phyloP scores from a whole-genome alignment of 2,113 vertebrate species.

The Myiagra hebetior region DNA sequence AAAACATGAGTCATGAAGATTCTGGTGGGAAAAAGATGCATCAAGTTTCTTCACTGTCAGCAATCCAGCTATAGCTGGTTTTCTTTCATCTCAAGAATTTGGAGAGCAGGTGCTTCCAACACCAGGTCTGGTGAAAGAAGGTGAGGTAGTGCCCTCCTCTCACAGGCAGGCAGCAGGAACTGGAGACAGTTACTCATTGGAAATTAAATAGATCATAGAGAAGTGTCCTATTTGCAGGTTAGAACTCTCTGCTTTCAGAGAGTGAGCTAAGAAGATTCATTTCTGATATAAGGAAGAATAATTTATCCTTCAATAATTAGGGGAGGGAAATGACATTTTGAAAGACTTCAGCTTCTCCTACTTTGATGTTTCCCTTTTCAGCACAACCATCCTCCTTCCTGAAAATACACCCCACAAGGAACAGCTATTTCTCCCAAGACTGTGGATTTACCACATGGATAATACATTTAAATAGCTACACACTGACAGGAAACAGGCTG shows the following conservation, averaged over 20 bases:
- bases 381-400: neutral
- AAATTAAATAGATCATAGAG: neutral
- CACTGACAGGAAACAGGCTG: neutral
- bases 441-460: neutral
- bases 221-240: neutral
- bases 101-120: slow-evolving; percentile 14
- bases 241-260: neutral
- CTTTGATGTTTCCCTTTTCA: neutral
- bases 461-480: neutral
- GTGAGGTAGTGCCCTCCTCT: neutral
- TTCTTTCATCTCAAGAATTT: neutral
- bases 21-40: slow-evolving; percentile 27
- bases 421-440: neutral
- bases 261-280: neutral
- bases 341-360: neutral
- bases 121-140: neutral
- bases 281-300: neutral
- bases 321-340: neutral
- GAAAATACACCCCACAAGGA: neutral
- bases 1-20: slow-evolving; percentile 53
- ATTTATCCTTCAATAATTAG: neutral
- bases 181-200: neutral
- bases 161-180: neutral
- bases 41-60: neutral
- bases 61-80: neutral